phyloP scores from a whole-genome alignment of 2,797 vertebrate genomes.

The Morus bassanus region DNA sequence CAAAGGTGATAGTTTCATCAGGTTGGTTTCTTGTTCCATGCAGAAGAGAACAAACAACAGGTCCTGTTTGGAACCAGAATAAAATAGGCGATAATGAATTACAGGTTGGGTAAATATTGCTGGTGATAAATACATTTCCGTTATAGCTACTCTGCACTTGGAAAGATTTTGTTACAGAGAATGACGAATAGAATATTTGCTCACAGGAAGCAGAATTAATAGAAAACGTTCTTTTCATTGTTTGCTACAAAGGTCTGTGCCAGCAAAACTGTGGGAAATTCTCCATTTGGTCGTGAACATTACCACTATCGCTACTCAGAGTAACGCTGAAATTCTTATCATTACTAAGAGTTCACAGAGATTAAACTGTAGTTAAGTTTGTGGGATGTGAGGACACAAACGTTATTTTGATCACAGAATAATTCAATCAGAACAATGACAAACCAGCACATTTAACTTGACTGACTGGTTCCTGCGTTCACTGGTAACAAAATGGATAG shows the following conservation, averaged over 20 bases:
- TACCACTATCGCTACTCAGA: background rate
- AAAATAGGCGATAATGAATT: constrained; percentile 51
- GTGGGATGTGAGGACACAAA: constrained; percentile 2
- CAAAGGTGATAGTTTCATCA: background rate
- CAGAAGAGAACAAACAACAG: constrained; percentile 64
- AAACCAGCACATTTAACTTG: background rate
- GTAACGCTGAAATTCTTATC: background rate
- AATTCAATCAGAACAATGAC: background rate
- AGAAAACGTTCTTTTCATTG: constrained; percentile 48
- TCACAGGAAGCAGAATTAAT: constrained; percentile 62
- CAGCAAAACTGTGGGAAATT: constrained; percentile 68
- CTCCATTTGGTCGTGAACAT: constrained; percentile 59
- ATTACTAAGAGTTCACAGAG: background rate
- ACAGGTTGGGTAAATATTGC: constrained; percentile 66
- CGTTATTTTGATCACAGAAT: background rate
- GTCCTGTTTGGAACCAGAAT: constrained; percentile 11
- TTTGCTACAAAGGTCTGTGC: constrained; percentile 24
- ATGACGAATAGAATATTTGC: constrained; percentile 64
- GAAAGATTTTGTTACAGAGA: constrained; percentile 20
- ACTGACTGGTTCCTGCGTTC: background rate
- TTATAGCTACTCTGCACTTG: constrained; percentile 32
- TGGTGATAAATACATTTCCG: constrained; percentile 40
- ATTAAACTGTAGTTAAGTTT: background rate
- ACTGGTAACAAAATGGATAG: background rate
- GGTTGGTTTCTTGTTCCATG: background rate